Evolutionary conservation across 2,888 invertebrate genomes (phyloP), one percentile per base, ranked within the genome.

Genomic region (Oligia latruncula): DNA sequence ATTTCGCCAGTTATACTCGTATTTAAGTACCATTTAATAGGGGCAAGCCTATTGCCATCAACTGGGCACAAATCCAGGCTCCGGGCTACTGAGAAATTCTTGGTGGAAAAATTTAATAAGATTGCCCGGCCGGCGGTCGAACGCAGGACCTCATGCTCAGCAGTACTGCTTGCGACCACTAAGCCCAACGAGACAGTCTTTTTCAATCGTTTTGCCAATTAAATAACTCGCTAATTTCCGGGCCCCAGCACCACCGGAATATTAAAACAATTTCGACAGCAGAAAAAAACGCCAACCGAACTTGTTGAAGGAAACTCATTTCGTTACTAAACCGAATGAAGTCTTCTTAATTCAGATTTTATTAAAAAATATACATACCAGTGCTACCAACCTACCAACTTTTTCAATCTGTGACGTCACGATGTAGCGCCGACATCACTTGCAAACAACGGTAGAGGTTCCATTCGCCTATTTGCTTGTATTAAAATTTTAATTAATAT

Each of bases 181-280:
- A 17, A 17, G 29, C 1, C 29, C 29, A 29, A 29, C 29, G 29
- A 1, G 29, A 1, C 29, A 29, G 29, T 29, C 29, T n/a, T n/a
- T n/a, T n/a, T n/a, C n/a, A n/a, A n/a, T n/a, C n/a, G n/a, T n/a
- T n/a, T n/a, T 11, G 9, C 4, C n/a, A 43, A 43, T 64, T 60
- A 49, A 43, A 62, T 55, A 6, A 58, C 3, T 40, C 77, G 43
- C 70, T 3, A 11, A 23, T 49, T 75, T 74, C 23, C 20, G 62
- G n/a, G 80, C 86, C 55, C 35, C 40, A 29, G 43, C 20, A 67
- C 5, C 84, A 82, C 71, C 72, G 81, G 81, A 84, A 89, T 88
- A 89, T 89, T 89, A 90, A 91, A 91, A 90, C 89, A 90, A 90
- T 91, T 90, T 88, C 81, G 81, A 87, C 88, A 83, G 82, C 85